Evolutionary conservation across 2,888 invertebrate genomes (phyloP), one percentile per base, ranked within the genome.

Genomic region (Epinotia nisella): DNA sequence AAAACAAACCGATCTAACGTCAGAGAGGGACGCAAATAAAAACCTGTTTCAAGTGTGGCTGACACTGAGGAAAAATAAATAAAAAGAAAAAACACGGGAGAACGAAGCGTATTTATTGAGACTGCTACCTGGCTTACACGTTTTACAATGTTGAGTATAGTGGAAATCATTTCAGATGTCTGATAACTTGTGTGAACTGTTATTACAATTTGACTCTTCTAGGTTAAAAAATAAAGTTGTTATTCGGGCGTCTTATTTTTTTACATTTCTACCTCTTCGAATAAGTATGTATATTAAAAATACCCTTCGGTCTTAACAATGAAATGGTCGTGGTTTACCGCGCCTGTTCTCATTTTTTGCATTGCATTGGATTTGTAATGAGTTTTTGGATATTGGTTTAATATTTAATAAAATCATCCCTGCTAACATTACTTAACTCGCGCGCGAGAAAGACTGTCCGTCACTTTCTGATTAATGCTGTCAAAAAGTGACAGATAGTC

Each of bases 51-150:
- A 67, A 71, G 80, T 77, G 80, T 77, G 78, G 75, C 77, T 78
- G 78, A 78, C 79, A 76, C 77, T 66, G 45, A 71, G 49, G 67
- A 68, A 79, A 80, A 80, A 79, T 59, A 64, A 73, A 73, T 68
- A 64, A 73, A 76, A 76, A 39, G 71, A 75, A 53, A 79, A 78
- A 78, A 75, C 61, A 1, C 45, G 29, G 51, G 70, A 73, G 67
- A 72, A 67, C 75, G 74, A 77, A 78, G 66, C 79, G 77, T 80
- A 80, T 81, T 80, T 81, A 80, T 80, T 78, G 80, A 79, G 77
- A 74, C 60, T 53, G 81, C 81, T 81, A 81, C 81, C 81, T 81
- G 81, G 75, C 76, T 81, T 81, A 81, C 81, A 81, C 81, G 70
- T 62, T 73, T 69, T 61, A 74, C 72, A 67, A 79, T 80, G 79